Evolutionary conservation across 1,140 invertebrate species (phyloP), one percentile per base, ranked within the genome.

Genomic region (Penaeus vannamei): DNA sequence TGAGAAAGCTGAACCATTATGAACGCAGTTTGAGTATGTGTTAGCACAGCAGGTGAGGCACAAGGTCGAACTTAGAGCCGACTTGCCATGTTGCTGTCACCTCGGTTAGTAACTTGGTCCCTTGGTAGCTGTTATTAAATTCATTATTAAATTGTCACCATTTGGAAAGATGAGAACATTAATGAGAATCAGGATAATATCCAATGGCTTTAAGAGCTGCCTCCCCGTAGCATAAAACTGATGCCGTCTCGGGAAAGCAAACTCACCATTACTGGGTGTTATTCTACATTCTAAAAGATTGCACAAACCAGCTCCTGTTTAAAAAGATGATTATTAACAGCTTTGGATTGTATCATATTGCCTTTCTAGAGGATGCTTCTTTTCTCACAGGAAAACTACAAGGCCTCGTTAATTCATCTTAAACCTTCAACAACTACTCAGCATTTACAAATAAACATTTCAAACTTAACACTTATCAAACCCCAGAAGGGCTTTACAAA

Each of bases 31-130:
- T 29, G 66, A 85, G 84, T 86, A 29, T 76, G 62, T 84, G 81
- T 88, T 88, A 83, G 86, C n/a, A 69, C 81, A 84, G 81, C 86
- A 83, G 77, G 26, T 66, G 76, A 64, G 76, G 36, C 60, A 42
- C 62, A 64, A 62, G 77, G 23, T 26, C 64, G 64, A 46, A 64
- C 61, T 64, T 53, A 60, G 14, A 59, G 66, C 80, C 81, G 64
- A 83, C 86, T 26, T 79, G 66, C 72, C 83, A 46, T 26, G 64
- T 66, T 64, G 82, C 69, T 84, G 82, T 36, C 82, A 84, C 82
- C 69, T 86, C 53, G 46, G 87, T 89, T 89, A 89, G 87, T 89
- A 89, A 84, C 82, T 89, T 89, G 87, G 87, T 89, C 87, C 87
- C 87, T 89, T 84, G 82, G 87, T 84, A 89, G 87, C 83, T 89